Conservation (phyloP, 2,888 invertebrate species). For the Pecten maximus region DNA sequence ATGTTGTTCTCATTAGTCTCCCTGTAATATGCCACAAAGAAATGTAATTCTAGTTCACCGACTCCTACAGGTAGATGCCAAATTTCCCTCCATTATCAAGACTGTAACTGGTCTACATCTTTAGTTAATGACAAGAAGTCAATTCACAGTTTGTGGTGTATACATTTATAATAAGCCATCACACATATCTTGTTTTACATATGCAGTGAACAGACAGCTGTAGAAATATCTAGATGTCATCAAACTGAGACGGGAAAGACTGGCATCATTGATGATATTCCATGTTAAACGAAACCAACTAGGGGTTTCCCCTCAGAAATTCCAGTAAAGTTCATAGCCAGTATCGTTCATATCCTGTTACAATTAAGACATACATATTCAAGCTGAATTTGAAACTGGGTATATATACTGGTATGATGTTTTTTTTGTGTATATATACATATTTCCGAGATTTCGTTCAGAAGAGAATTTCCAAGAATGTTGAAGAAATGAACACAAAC, state of each 20-base stretch:
- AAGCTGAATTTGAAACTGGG: neutral
- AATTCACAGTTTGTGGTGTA: neutral
- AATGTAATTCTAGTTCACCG: neutral
- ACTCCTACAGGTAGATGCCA: constrained; percentile 23
- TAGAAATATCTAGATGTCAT: neutral
- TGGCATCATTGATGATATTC: neutral
- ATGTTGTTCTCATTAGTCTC: neutral
- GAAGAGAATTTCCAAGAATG: neutral
- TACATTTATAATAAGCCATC: neutral
- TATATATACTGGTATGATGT: neutral
- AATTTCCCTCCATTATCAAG: neutral
- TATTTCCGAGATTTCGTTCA: neutral
- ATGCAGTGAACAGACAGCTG: neutral
- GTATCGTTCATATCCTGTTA: neutral
- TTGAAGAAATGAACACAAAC: neutral
- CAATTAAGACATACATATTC: neutral
- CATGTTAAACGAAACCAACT: neutral
- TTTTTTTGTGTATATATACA: no score
- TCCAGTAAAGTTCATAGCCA: neutral
- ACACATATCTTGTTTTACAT: neutral
- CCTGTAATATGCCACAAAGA: constrained; percentile 17
- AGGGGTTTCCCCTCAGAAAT: neutral
- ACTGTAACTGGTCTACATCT: neutral
- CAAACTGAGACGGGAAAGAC: neutral
- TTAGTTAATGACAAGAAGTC: neutral